Conservation (phyloP, 2,113 vertebrate genomes). For the Brachyistius frenatus region DNA sequence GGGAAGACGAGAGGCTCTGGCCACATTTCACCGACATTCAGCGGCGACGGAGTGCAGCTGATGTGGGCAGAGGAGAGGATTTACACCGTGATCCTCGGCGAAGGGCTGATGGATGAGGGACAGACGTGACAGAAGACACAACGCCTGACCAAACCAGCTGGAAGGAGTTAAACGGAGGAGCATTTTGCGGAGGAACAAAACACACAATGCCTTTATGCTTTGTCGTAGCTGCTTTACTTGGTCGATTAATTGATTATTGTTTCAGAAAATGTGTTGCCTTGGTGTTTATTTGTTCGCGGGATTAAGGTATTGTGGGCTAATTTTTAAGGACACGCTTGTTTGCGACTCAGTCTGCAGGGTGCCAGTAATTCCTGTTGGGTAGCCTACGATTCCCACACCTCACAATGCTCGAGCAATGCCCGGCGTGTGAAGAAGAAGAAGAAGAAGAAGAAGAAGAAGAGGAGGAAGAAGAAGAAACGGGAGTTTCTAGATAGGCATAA, state of each 20-base stretch:
- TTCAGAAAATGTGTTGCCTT: neutral
- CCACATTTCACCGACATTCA: conserved; percentile 17
- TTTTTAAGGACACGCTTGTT: neutral
- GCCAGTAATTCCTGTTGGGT: conserved; percentile 6
- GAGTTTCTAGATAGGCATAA: conserved; percentile 70
- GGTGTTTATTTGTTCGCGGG: neutral
- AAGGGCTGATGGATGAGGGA: conserved; percentile 59
- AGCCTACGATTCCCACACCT: conserved; percentile 2
- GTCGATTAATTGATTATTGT: conserved; percentile 22
- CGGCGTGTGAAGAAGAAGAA: conserved; percentile 19
- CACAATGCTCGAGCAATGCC: neutral
- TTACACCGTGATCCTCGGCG: conserved; percentile 37
- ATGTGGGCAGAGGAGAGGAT: conserved; percentile 54
- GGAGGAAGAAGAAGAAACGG: conserved; percentile 9
- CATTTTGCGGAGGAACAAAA: conserved; percentile 26
- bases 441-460: conserved; percentile 5
- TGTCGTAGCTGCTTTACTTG: neutral
- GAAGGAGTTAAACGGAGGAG: conserved; percentile 32
- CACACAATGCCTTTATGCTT: neutral
- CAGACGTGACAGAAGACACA: conserved; percentile 50
- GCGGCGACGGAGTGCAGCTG: conserved; percentile 50
- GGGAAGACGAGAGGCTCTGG: neutral
- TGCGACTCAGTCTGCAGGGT: conserved; percentile 8
- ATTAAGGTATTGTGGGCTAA: conserved; percentile 6
- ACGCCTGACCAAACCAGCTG: conserved; percentile 29